Conservation (phyloP, 1,140 invertebrate genomes). For the Dendrolimus punctatus region DNA sequence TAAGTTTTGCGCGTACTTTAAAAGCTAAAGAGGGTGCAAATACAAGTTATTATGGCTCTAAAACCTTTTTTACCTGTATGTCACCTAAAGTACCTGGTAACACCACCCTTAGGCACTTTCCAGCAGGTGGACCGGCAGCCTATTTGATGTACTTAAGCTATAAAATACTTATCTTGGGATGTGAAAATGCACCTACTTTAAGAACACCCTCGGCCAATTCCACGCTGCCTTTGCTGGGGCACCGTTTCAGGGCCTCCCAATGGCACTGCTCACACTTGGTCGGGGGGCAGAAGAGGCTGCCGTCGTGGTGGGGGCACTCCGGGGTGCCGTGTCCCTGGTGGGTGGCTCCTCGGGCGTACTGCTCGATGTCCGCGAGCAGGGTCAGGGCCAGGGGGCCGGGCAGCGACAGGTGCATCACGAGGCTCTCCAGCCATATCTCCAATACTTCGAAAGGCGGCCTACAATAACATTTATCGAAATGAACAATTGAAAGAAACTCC, state of each 20-base stretch:
- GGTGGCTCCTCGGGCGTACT: slow-evolving; percentile 69
- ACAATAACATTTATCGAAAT: background rate
- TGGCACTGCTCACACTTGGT: slow-evolving; percentile 1
- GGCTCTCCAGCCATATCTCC: slow-evolving; percentile 85
- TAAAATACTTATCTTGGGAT: background rate
- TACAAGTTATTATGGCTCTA: no score
- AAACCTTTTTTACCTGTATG: no score
- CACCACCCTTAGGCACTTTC: background rate
- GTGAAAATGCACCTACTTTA: slow-evolving; percentile 15
- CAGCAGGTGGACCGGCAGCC: background rate
- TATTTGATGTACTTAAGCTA: background rate
- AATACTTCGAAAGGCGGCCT: slow-evolving; percentile 91
- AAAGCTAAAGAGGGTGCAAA: no score
- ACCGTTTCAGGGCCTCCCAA: background rate
- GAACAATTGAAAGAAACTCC: background rate
- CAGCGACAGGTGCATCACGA: slow-evolving; percentile 81
- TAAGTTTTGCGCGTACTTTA: no score
- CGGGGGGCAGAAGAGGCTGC: background rate
- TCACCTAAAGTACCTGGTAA: no score
- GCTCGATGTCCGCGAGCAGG: slow-evolving; percentile 82
- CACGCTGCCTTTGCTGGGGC: slow-evolving; percentile 6
- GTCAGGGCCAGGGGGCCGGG: slow-evolving; percentile 77
- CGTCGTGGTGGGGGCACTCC: slow-evolving; percentile 10
- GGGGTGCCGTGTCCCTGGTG: slow-evolving; percentile 17
- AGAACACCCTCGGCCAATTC: slow-evolving; percentile 5